Evolutionary conservation across 2,888 invertebrate species (phyloP).

Genomic region (Eupithecia vulgata): DNA sequence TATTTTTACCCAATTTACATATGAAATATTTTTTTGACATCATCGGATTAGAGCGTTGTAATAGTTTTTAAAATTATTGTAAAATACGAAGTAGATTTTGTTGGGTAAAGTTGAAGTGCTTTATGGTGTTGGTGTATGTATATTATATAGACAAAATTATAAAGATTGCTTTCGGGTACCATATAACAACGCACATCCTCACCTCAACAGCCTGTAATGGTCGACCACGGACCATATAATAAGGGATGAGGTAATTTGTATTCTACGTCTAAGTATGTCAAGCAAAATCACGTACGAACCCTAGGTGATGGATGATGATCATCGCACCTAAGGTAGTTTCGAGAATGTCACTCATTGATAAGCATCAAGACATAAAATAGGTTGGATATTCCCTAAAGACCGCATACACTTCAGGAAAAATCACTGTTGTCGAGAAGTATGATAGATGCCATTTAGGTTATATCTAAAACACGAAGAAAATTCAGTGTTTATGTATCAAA

Average conservation of each 20-base stretch:
- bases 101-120: neutral
- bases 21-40: too few relatives aligned
- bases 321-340: neutral
- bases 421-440: neutral
- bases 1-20: too few relatives aligned
- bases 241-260: neutral
- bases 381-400: neutral
- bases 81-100: neutral
- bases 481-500: neutral
- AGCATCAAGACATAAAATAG: neutral
- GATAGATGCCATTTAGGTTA: neutral
- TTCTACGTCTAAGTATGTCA: neutral
- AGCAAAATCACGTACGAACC: neutral
- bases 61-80: neutral
- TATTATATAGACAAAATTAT: neutral
- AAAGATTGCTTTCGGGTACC: neutral
- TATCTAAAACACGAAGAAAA: neutral
- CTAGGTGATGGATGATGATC: neutral
- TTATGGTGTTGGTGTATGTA: neutral
- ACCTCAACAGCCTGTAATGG: too few relatives aligned
- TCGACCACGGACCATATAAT: too few relatives aligned
- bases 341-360: conserved; percentile 1
- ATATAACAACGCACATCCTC: too few relatives aligned
- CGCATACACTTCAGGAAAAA: neutral
- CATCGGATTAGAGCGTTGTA: too few relatives aligned